phyloP scores from a whole-genome alignment of 2,797 vertebrate species.

The Sorex maritimensis region DNA sequence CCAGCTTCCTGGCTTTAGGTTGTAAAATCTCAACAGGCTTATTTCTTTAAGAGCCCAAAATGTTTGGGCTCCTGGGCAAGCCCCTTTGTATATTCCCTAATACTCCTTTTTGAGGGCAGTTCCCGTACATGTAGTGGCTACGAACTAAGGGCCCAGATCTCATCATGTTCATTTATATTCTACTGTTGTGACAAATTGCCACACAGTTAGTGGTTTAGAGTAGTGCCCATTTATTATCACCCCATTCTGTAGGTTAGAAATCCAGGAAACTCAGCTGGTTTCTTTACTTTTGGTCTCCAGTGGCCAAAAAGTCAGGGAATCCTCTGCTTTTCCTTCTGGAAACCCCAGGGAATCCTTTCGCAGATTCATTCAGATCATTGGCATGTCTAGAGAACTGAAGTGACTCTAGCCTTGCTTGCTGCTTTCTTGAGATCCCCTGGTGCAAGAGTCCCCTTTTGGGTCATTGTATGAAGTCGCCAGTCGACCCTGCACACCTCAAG shows the following conservation, averaged over 20 bases:
- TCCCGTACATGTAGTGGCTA: not conserved
- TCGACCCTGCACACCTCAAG: not conserved
- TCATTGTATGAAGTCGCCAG: not conserved
- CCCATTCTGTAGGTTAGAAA: conserved; percentile 43
- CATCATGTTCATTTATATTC: not conserved
- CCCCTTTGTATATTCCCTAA: conserved; percentile 20
- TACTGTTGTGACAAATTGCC: not conserved
- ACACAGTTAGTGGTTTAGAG: not conserved
- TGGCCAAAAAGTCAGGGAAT: not conserved
- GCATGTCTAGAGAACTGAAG: not conserved
- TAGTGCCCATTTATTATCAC: not conserved
- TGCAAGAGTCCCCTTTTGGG: not conserved
- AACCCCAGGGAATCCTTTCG: not conserved
- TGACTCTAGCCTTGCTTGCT: not conserved
- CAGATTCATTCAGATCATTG: not conserved
- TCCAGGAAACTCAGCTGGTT: not conserved
- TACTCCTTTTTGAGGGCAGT: not conserved
- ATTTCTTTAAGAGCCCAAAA: conserved; percentile 46
- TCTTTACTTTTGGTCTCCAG: conserved; percentile 1
- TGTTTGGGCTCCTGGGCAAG: conserved; percentile 23
- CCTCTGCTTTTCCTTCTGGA: not conserved
- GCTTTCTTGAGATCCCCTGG: not conserved
- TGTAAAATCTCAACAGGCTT: not conserved
- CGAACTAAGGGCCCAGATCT: not conserved
- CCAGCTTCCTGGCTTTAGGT: not conserved